Base-by-base conservation (phyloP, 2,888 invertebrate genomes). In the Hypselothyrea guttata region DNA sequence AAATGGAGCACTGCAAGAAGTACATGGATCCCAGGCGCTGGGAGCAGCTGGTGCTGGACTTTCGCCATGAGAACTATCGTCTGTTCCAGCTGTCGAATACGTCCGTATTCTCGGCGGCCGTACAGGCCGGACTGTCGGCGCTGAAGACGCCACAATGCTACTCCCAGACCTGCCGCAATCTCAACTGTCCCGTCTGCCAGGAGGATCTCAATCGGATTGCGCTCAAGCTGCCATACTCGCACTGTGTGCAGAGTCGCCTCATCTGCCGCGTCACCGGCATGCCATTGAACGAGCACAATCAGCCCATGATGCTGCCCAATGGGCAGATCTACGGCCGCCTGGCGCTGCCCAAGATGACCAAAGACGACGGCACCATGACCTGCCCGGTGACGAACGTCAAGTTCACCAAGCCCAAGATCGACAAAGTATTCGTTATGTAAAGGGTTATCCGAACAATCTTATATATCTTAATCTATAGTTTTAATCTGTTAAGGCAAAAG, bases 241-340 rank as follows among this genome's bases (percentile, higher is more conserved):
- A 99, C 91, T 97, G 97, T 90, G 96, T 97, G 48, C 98, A 98
- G 90, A 98, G 98, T 68, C 93, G 97, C 51, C 93, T 98, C 51
- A 96, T 98, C 85, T 99, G 99, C 90, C 93, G 93, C 87, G 94
- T 98, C 78, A 96, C 96, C 61, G 96, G 97, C 22, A 92, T 95
- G 81, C 95, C 97, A 42, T 92, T 99, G 84, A 98, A 99, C 91
- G 98, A 99, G 89, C 96, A 99, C 90, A 98, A 99, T 91, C 97
- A 97, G 78, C 98, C 98, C 8, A 96, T 99, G 95, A 97, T 98
- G 94, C 92, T 99, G 91, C 99, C 99, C 64, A 99, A 99, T 91
- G 99, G 99, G 53, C 96, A 97, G 91, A 98, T 99, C 58, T 99
- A 98, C 88, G 97, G 97, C 7, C 96, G 97, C 91, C 93, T 95